Percentiles rank a stretch among this genome's conserved stretches.
Evolutionary conservation across 2,797 vertebrate genomes (phyloP).

Genomic region (Heliangelus exortis): DNA sequence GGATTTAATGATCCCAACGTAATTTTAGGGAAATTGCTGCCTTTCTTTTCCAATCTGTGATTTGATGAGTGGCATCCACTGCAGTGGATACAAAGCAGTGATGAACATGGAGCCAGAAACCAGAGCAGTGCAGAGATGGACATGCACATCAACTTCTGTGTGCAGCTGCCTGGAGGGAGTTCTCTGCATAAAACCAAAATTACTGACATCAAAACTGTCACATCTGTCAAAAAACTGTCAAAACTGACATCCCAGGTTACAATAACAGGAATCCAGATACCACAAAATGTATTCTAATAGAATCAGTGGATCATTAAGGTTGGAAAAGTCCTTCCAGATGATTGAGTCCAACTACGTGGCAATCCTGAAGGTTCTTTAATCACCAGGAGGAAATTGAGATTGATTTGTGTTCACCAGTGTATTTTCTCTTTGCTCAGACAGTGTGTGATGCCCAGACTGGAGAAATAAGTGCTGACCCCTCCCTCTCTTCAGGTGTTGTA

Average conservation of each 20-base stretch:
- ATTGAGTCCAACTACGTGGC: not conserved
- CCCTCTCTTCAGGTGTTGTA: constrained; percentile 78
- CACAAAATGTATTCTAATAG: not conserved
- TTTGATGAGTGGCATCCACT: fast-evolving
- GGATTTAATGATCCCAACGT: not conserved
- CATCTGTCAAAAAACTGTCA: too few relatives aligned
- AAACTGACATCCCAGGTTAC: not conserved
- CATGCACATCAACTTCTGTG: not conserved
- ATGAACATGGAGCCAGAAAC: not conserved
- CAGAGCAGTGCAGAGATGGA: not conserved
- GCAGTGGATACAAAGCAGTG: not conserved
- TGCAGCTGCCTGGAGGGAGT: not conserved
- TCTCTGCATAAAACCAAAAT: not conserved
- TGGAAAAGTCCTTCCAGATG: too few relatives aligned
- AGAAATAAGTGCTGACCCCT: not conserved
- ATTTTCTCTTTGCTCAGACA: not conserved
- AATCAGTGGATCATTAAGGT: too few relatives aligned
- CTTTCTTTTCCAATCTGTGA: not conserved
- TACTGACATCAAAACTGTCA: too few relatives aligned
- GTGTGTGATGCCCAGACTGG: not conserved
- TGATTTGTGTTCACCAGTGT: not conserved
- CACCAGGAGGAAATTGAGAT: not conserved
- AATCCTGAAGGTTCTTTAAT: not conserved
- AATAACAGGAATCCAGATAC: fast-evolving
- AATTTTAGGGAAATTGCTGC: not conserved